Evolutionary conservation across 2,797 vertebrate species (phyloP), one percentile per base, ranked within the genome.

Genomic region (Xiphorhynchus erythropygius): DNA sequence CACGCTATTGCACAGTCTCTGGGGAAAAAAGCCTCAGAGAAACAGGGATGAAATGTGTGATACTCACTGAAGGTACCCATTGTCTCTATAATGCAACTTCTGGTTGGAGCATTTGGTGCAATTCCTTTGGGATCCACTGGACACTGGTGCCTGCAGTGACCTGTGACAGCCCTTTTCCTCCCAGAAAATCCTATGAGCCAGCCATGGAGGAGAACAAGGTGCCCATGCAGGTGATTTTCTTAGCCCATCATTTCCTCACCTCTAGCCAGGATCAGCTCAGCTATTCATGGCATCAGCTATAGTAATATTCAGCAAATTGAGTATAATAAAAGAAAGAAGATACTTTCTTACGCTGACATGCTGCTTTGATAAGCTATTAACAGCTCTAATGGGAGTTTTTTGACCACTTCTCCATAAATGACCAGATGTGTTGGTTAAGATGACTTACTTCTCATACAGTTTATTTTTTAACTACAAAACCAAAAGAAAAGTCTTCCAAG

Each of bases 1-100:
- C 25, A 53, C 3, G 5, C 30, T 12, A 56, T 10, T 1, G 27
- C 41, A 14, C 2, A 32, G 19, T 8, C n/a, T 85, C 35, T 1
- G 4, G 55, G 30, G 6, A 28, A 91, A 76, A 79, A 76, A 64
- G 23, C 55, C 30, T 39, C 8, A 7, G 71, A 57, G 42, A 55
- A 63, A 55, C 2, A n/a, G 8, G 4, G 7, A 3, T 18, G 24
- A 30, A 56, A 18, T 41, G 46, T 65, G 35, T 30, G 37, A 90
- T 76, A 47, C 44, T 94, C 79, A 80, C 89, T 87, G 57, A 49
- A 41, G 2, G 3, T 32, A 90, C 53, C 52, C 64, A 69, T 68
- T 96, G 87, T 90, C 87, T 39, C 94, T 64, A 6, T 67, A 91
- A 93, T 70, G 85, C 83, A 28, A 95, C 81, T 95, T 81, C 67